These are phyloP conservation scores for Drosophila mayaguana DNA, from an alignment of 2,888 invertebrate genomes.

Conservation along the genomic window DNA sequence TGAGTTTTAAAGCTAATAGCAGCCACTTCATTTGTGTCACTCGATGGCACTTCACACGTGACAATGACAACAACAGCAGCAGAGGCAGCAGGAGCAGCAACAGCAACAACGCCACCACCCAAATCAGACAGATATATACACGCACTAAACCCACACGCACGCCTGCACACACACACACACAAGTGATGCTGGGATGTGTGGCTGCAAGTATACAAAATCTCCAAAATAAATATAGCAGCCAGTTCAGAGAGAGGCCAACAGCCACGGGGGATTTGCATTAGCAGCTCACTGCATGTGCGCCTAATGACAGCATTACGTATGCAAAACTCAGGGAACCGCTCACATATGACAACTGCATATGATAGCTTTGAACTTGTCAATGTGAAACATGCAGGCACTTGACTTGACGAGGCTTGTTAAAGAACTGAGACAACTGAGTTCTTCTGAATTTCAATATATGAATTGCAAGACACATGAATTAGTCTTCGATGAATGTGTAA, in stretches of 20 bases:
- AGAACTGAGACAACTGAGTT: not conserved
- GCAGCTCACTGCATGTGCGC: constrained; percentile 41
- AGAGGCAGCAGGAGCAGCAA: constrained; percentile 12
- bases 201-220: constrained; percentile 67
- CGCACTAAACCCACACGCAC: constrained; percentile 12
- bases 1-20: constrained; percentile 78
- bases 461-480: too few relatives aligned
- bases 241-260: constrained; percentile 11
- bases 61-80: constrained; percentile 70
- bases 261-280: constrained; percentile 72
- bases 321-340: constrained; percentile 51
- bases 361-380: constrained; percentile 27
- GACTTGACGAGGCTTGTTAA: not conserved
- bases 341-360: constrained; percentile 21
- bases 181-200: constrained; percentile 31
- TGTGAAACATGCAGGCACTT: not conserved
- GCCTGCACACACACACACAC: constrained; percentile 8
- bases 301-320: constrained; percentile 58
- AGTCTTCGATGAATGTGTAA: too few relatives aligned
- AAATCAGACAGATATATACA: constrained; percentile 40
- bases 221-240: constrained; percentile 66
- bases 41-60: constrained; percentile 80
- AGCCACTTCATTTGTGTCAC: constrained; percentile 77
- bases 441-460: too few relatives aligned
- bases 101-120: constrained; percentile 23